A percentile compares a stretch with the other conserved stretches of the same genome.
These are phyloP conservation scores for Eptatretus atami DNA, from an alignment of 2,797 vertebrate species.

Conservation along the genomic window DNA sequence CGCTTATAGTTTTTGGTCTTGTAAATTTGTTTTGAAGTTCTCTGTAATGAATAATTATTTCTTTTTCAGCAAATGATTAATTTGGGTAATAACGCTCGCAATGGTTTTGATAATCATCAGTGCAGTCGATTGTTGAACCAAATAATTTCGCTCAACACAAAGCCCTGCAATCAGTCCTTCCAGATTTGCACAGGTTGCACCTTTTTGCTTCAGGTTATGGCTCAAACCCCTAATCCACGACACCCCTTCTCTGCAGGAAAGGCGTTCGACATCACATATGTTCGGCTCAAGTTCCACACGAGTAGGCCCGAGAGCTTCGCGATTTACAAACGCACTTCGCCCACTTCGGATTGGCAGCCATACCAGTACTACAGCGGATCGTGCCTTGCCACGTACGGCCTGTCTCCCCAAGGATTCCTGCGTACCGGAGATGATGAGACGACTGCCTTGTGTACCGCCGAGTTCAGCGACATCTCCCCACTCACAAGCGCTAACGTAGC, in stretches of 20 bases:
- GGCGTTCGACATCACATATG: conserved; percentile 82
- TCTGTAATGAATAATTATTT: too few relatives aligned
- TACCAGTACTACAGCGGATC: conserved; percentile 95
- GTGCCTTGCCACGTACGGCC: conserved; percentile 59
- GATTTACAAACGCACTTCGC: conserved; percentile 51
- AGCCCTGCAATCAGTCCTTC: too few relatives aligned
- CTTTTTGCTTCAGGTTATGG: too few relatives aligned
- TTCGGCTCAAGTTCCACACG: conserved; percentile 83
- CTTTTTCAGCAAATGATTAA: too few relatives aligned
- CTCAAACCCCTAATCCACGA: too few relatives aligned
- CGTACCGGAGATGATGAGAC: conserved; percentile 60
- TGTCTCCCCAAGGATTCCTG: conserved; percentile 39
- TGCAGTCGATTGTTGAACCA: too few relatives aligned
- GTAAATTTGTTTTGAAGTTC: too few relatives aligned
- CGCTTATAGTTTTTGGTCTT: too few relatives aligned
- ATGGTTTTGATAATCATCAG: too few relatives aligned
- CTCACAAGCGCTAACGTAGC: conserved; percentile 79
- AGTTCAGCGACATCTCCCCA: conserved; percentile 92
- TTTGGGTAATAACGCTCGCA: too few relatives aligned
- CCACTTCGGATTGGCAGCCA: conserved; percentile 40
- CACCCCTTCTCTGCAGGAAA: conserved; percentile 24
- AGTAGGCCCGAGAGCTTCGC: conserved; percentile 79
- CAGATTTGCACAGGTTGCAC: too few relatives aligned
- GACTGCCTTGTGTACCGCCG: conserved; percentile 65
- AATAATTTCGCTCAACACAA: too few relatives aligned